Conservation (phyloP, 2,797 vertebrate species). For the Miichthys miiuy region DNA sequence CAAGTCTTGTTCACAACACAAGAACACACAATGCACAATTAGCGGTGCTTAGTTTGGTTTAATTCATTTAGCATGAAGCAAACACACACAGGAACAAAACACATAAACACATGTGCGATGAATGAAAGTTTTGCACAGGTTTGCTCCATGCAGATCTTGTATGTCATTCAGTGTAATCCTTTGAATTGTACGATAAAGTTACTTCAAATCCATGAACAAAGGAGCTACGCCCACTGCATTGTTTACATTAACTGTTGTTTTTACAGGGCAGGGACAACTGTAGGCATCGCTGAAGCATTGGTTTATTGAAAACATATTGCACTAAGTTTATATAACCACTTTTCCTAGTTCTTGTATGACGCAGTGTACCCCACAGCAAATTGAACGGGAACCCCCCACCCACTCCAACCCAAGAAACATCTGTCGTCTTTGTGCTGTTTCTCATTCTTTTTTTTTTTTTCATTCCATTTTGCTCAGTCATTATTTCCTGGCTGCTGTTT, state of each 20-base stretch:
- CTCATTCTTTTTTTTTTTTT: slow-evolving; percentile 12
- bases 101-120: not conserved
- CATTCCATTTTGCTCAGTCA: slow-evolving; percentile 20
- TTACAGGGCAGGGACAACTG: not conserved
- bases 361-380: slow-evolving; percentile 5
- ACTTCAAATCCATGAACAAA: slow-evolving; percentile 4
- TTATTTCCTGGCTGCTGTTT: slow-evolving; percentile 41
- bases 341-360: slow-evolving; percentile 6
- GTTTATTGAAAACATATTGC: slow-evolving; percentile 12
- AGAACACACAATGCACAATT: not conserved
- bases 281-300: not conserved
- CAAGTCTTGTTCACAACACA: not conserved
- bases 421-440: slow-evolving; percentile 11
- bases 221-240: slow-evolving; percentile 2
- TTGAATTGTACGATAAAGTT: not conserved
- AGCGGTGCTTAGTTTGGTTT: not conserved
- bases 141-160: not conserved
- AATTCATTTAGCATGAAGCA: not conserved
- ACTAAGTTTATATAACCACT: not conserved
- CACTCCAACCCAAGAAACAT: slow-evolving; percentile 6
- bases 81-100: not conserved
- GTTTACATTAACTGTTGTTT: slow-evolving; percentile 10
- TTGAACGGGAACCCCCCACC: slow-evolving; percentile 6
- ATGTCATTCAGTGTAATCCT: not conserved
- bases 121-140: not conserved